These are phyloP conservation scores for Drosophila sulfurigaster DNA, from an alignment of 1,140 invertebrate species.

Conservation along the genomic window DNA sequence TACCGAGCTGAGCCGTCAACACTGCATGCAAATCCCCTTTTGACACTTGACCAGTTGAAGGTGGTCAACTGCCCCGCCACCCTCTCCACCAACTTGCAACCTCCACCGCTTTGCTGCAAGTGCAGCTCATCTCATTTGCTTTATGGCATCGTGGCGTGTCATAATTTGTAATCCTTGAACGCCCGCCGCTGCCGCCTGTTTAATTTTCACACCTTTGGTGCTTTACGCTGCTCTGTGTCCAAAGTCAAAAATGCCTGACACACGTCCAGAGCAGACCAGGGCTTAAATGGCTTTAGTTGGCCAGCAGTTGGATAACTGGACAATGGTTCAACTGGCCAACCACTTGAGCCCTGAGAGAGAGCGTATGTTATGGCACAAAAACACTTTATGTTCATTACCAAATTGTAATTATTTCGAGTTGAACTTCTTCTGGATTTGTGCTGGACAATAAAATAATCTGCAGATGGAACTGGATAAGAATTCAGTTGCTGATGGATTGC, in stretches of 20 bases:
- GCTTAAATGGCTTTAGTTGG: constrained; percentile 54
- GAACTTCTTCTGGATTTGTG: not conserved
- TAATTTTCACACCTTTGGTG: constrained; percentile 82
- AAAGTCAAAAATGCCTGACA: constrained; percentile 58
- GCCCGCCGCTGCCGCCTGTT: constrained; percentile 71
- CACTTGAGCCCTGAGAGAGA: constrained; percentile 17
- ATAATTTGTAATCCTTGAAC: constrained; percentile 82
- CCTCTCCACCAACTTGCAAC: not conserved
- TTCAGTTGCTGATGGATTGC: not conserved
- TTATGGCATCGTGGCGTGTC: constrained; percentile 68
- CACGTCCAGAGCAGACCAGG: constrained; percentile 57
- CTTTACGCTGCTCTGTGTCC: constrained; percentile 22
- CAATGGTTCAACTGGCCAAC: constrained; percentile 11
- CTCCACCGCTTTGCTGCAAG: too few species aligned
- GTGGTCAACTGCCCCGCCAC: constrained; percentile 43
- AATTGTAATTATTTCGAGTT: constrained; percentile 52
- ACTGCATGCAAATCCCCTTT: constrained; percentile 76
- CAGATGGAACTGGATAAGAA: not conserved
- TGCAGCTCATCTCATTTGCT: constrained; percentile 60
- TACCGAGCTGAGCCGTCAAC: constrained; percentile 30
- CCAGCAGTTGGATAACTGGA: constrained; percentile 13
- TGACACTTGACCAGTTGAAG: constrained; percentile 78
- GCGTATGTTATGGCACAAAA: not conserved
- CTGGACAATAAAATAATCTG: not conserved
- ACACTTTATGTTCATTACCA: constrained; percentile 32